Conservation (phyloP, 2,113 vertebrate species). For the Myxocyprinus asiaticus region DNA sequence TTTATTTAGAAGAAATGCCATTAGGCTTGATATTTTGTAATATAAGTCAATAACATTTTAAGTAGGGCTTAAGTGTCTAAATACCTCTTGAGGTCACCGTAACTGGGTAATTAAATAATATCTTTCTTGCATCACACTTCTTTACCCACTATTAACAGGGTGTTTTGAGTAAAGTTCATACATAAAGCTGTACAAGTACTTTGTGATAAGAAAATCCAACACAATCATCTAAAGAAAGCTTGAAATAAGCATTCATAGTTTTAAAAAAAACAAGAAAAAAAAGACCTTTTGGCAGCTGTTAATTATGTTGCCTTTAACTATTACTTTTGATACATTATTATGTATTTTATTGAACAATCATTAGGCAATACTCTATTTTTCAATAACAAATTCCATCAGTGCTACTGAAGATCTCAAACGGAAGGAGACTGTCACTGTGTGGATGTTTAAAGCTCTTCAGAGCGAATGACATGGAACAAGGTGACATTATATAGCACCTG, state of each 20-base stretch:
- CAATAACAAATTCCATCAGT: constrained; percentile 19
- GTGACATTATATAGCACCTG: constrained; percentile 91
- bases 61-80: too few relatives aligned
- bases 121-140: constrained; percentile 12
- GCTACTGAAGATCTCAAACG: constrained; percentile 39
- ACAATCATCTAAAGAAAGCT: constrained; percentile 46
- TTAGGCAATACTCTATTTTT: constrained; percentile 50
- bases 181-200: constrained; percentile 53
- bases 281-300: constrained; percentile 72
- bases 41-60: too few relatives aligned
- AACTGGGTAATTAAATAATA: constrained; percentile 49
- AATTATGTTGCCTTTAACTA: constrained; percentile 49
- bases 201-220: constrained; percentile 48
- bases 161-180: constrained; percentile 31
- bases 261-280: constrained; percentile 44
- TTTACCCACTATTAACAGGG: constrained; percentile 10
- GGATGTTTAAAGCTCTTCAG: constrained; percentile 80
- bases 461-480: constrained; percentile 88
- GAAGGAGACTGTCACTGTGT: constrained; percentile 45
- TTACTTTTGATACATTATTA: constrained; percentile 52
- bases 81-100: background rate
- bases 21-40: too few relatives aligned
- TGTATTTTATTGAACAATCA: constrained; percentile 53
- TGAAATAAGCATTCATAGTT: constrained; percentile 28
- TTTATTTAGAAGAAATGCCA: too few relatives aligned